phyloP scores from a whole-genome alignment of 2,888 invertebrate genomes.

The Apodemia hepburni region DNA sequence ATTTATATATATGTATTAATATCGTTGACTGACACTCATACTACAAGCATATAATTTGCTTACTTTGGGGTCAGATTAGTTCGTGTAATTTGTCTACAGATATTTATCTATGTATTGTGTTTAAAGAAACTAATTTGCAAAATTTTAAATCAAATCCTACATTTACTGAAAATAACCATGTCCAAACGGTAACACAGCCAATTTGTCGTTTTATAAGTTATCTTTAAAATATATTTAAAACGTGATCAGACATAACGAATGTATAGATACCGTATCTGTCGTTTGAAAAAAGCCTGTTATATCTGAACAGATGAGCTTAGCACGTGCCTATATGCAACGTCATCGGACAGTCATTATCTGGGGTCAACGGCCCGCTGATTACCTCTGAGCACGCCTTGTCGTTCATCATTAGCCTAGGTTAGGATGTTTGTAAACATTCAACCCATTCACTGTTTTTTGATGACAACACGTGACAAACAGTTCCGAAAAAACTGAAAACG shows the following conservation, averaged over 20 bases:
- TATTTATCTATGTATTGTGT: too few relatives aligned
- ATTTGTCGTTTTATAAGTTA: not conserved
- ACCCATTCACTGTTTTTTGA: slow-evolving; percentile 27
- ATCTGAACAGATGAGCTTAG: slow-evolving; percentile 43
- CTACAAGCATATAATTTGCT: too few relatives aligned
- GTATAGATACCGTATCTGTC: slow-evolving; percentile 30
- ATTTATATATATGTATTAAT: too few relatives aligned
- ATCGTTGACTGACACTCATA: too few relatives aligned
- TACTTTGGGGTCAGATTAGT: too few relatives aligned
- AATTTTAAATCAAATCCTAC: too few relatives aligned
- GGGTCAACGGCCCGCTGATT: slow-evolving; percentile 75
- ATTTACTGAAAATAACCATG: too few relatives aligned
- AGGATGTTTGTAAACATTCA: slow-evolving; percentile 77
- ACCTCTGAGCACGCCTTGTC: slow-evolving; percentile 72
- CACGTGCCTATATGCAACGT: slow-evolving; percentile 73
- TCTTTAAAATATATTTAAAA: not conserved
- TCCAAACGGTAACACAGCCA: too few relatives aligned
- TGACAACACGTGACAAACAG: slow-evolving; percentile 9
- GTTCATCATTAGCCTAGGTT: slow-evolving; percentile 79
- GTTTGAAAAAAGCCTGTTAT: slow-evolving; percentile 29
- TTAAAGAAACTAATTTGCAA: too few relatives aligned
- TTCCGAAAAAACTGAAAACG: not conserved
- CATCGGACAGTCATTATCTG: slow-evolving; percentile 77
- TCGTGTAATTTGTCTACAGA: too few relatives aligned
- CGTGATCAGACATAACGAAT: not conserved